Percentiles rank a stretch among this genome's conserved stretches.
Conservation (phyloP, 2,113 vertebrate species). For the Chitala chitala region DNA sequence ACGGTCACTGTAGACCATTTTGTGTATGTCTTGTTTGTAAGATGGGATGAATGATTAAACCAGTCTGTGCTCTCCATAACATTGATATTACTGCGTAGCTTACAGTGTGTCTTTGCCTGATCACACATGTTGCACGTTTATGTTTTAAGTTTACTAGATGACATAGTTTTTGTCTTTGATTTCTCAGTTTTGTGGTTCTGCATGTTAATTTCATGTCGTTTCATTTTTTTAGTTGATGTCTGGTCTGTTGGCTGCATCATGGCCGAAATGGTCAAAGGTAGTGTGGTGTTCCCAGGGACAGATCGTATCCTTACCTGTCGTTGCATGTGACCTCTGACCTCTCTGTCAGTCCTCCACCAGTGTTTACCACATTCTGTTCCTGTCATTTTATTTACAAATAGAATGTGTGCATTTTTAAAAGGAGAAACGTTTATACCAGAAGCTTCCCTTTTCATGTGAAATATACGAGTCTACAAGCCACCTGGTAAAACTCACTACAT, state of each 20-base stretch:
- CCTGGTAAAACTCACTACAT: too few relatives aligned
- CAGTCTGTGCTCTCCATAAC: background rate
- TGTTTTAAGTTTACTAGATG: conserved; percentile 24
- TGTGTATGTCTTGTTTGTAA: background rate
- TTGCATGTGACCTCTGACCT: conserved; percentile 9
- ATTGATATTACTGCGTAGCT: too few relatives aligned
- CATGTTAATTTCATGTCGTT: conserved; percentile 87
- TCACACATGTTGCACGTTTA: conserved; percentile 43
- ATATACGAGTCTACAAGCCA: too few relatives aligned
- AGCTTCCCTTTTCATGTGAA: too few relatives aligned
- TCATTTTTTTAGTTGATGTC: conserved; percentile 99
- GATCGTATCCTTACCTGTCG: conserved; percentile 96
- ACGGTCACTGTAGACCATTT: conserved; percentile 23
- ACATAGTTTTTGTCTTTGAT: conserved; percentile 28
- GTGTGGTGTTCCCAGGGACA: conserved; percentile 99
- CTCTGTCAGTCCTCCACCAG: background rate
- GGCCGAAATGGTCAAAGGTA: conserved; percentile 99
- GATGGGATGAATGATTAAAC: background rate
- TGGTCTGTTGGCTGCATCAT: conserved; percentile 99
- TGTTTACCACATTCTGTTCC: too few relatives aligned
- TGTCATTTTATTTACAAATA: background rate
- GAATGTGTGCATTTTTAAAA: background rate
- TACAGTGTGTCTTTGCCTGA: too few relatives aligned
- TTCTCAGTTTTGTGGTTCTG: conserved; percentile 49
- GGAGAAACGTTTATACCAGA: too few relatives aligned